phyloP scores from a whole-genome alignment of 2,113 vertebrate genomes.

The Struthidea cinerea region DNA sequence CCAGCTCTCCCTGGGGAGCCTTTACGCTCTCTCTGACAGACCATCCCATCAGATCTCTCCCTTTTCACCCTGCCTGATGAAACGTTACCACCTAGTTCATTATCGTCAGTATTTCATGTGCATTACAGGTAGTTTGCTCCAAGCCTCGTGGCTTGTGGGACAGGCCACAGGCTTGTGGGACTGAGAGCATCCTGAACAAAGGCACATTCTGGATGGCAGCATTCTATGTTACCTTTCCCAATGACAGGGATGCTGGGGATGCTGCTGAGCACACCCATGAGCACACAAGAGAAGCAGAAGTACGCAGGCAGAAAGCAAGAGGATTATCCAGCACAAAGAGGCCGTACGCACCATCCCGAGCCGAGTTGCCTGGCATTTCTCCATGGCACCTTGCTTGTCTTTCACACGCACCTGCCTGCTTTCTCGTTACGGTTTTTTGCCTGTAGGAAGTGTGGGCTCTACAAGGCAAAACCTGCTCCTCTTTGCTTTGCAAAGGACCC shows the following conservation, averaged over 20 bases:
- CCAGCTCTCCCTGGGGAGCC: neutral
- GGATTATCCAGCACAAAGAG: neutral
- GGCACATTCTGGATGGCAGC: neutral
- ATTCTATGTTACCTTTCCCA: rapidly evolving
- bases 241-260: neutral
- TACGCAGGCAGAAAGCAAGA: neutral
- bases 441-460: rapidly evolving
- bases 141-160: rapidly evolving
- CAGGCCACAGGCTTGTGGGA: neutral
- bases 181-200: neutral
- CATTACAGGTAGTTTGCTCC: neutral
- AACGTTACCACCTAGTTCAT: neutral
- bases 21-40: neutral
- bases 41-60: neutral
- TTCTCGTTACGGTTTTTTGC: neutral
- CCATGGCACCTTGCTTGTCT: rapidly evolving
- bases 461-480: neutral
- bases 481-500: neutral
- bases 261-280: neutral
- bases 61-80: neutral
- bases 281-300: neutral
- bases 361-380: neutral
- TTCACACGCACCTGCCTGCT: neutral
- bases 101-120: neutral
- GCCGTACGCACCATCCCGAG: rapidly evolving